These are phyloP conservation scores for Stenotaenia linearis DNA, from an alignment of 2,888 invertebrate species.

Conservation along the genomic window DNA sequence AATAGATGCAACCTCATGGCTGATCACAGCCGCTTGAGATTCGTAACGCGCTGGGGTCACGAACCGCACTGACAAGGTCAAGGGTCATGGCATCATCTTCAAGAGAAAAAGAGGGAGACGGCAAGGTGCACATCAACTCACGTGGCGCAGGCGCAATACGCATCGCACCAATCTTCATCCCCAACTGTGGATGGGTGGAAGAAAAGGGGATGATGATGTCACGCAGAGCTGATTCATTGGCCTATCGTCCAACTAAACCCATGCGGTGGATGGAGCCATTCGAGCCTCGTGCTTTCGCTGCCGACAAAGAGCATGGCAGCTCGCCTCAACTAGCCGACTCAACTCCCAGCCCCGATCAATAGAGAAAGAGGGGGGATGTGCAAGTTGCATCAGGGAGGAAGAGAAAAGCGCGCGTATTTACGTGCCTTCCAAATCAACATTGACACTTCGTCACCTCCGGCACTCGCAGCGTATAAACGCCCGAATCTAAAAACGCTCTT, in stretches of 20 bases:
- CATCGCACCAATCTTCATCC: neutral
- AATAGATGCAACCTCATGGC: neutral
- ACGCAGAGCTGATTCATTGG: conserved; percentile 43
- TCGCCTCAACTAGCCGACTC: neutral
- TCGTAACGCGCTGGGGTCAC: conserved; percentile 3
- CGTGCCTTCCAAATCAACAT: conserved; percentile 6
- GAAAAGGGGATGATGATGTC: conserved; percentile 39
- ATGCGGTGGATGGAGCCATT: conserved; percentile 2
- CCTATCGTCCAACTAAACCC: neutral
- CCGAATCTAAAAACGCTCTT: neutral
- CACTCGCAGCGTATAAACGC: neutral
- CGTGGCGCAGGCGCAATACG: conserved; percentile 26
- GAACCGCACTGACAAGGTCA: conserved; percentile 35
- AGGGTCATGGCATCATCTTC: conserved; percentile 36
- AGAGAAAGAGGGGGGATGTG: neutral
- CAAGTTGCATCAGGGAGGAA: neutral
- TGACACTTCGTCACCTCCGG: neutral
- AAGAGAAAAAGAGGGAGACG: conserved; percentile 33
- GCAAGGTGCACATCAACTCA: conserved; percentile 30
- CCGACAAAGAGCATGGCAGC: neutral
- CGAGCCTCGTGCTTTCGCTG: neutral
- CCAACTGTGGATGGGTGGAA: conserved; percentile 31
- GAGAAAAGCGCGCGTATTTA: neutral
- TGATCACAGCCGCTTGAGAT: conserved; percentile 13
- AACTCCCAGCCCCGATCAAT: conserved; percentile 21